These are phyloP conservation scores for Poeciliopsis occidentalis DNA, from an alignment of 2,113 vertebrate genomes.

Conservation along the genomic window DNA sequence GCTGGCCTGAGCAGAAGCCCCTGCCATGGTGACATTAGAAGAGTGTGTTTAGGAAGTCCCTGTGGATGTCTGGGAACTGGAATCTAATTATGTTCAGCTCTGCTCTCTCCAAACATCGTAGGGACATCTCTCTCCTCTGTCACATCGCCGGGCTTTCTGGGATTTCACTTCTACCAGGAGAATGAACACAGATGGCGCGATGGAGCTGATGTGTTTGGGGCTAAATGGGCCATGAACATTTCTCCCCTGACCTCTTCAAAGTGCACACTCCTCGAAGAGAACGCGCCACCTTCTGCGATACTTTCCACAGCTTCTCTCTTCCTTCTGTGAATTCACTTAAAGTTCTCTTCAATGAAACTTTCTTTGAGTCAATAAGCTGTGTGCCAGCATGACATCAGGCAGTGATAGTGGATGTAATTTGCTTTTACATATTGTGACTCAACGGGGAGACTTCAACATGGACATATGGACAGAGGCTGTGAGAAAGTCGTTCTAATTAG, in stretches of 20 bases:
- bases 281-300: constrained; percentile 42
- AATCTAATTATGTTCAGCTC: constrained; percentile 65
- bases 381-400: constrained; percentile 36
- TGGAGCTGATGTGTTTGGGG: constrained; percentile 65
- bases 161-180: constrained; percentile 56
- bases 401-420: constrained; percentile 53
- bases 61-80: constrained; percentile 48
- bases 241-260: constrained; percentile 50
- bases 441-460: constrained; percentile 47
- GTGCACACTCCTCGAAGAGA: constrained; percentile 42
- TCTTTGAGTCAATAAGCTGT: constrained; percentile 32
- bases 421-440: constrained; percentile 59
- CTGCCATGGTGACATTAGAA: constrained; percentile 50
- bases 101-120: constrained; percentile 51
- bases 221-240: constrained; percentile 71
- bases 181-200: constrained; percentile 68
- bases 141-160: constrained; percentile 58
- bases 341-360: constrained; percentile 37
- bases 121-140: constrained; percentile 53
- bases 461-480: constrained; percentile 65
- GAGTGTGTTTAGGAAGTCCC: constrained; percentile 55
- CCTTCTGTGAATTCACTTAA: constrained; percentile 10
- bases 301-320: constrained; percentile 1
- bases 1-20: constrained; percentile 39
- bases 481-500: constrained; percentile 51